phyloP scores from a whole-genome alignment of 2,797 vertebrate species.

The Limnodromus scolopaceus region DNA sequence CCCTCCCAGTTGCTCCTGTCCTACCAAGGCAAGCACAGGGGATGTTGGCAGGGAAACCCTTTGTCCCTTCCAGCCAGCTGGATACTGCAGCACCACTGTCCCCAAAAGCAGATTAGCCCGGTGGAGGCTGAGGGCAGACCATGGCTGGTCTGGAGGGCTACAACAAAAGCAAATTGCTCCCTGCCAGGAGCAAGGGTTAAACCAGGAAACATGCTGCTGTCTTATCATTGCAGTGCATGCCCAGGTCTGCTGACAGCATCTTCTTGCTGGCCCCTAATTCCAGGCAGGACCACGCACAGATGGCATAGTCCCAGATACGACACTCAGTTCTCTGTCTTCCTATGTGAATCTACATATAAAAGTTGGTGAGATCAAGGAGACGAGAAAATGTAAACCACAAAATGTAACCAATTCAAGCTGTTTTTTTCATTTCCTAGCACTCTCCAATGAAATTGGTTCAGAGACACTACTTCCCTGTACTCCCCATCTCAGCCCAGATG shows the following conservation, averaged over 20 bases:
- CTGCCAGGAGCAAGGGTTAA: background rate
- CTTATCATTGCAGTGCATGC: background rate
- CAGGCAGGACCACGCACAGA: fast-evolving
- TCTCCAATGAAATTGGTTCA: background rate
- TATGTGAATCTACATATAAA: background rate
- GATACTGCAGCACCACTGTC: background rate
- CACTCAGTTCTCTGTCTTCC: background rate
- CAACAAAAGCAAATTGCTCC: background rate
- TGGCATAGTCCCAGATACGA: background rate
- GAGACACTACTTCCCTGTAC: background rate
- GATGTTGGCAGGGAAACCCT: background rate
- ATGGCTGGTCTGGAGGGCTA: background rate
- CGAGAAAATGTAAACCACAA: background rate
- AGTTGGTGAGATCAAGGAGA: background rate
- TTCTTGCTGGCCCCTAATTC: background rate
- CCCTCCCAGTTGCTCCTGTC: background rate
- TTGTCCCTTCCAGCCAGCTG: background rate
- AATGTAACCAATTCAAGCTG: background rate
- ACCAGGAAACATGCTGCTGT: background rate
- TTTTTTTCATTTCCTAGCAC: background rate
- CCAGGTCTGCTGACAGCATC: background rate
- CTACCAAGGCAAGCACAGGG: background rate
- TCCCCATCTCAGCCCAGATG: background rate
- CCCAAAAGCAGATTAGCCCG: background rate
- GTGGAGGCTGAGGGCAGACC: background rate